Evolutionary conservation across 2,797 vertebrate species (phyloP).

Genomic region (Hippocampus kuda): DNA sequence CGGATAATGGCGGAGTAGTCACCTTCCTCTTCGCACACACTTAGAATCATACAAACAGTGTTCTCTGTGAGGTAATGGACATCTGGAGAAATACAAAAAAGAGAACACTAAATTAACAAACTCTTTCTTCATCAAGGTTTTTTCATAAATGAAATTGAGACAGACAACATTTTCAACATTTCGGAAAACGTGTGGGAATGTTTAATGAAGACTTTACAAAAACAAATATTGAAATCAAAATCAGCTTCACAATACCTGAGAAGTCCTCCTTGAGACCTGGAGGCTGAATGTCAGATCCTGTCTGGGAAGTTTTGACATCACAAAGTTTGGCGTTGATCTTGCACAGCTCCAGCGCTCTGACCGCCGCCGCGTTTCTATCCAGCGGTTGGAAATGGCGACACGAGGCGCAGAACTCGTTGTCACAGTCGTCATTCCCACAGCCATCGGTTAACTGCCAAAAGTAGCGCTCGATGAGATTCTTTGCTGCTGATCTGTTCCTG

Average conservation of each 20-base stretch:
- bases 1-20: slow-evolving; percentile 87
- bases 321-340: slow-evolving; percentile 98
- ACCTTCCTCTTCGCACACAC: slow-evolving; percentile 78
- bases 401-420: slow-evolving; percentile 97
- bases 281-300: slow-evolving; percentile 77
- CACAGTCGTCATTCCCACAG: slow-evolving; percentile 99
- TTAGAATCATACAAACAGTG: slow-evolving; percentile 81
- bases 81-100: slow-evolving; percentile 63
- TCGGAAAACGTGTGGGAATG: too few relatives aligned
- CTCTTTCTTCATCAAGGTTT: background rate
- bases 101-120: background rate
- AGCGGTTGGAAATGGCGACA: slow-evolving; percentile 83
- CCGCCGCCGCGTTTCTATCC: slow-evolving; percentile 95
- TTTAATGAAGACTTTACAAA: too few relatives aligned
- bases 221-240: background rate
- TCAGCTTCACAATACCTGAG: slow-evolving; percentile 73
- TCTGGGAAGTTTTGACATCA: slow-evolving; percentile 88
- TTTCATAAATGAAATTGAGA: background rate
- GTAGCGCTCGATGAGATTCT: slow-evolving; percentile 99
- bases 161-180: background rate
- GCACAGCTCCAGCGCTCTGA: slow-evolving; percentile 96
- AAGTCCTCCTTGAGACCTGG: slow-evolving; percentile 78
- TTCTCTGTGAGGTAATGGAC: slow-evolving; percentile 88
- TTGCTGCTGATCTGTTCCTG: slow-evolving; percentile 99
- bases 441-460: slow-evolving; percentile 99